These are phyloP conservation scores for Phorcus lineatus DNA, from an alignment of 2,888 invertebrate species.

Conservation along the genomic window DNA sequence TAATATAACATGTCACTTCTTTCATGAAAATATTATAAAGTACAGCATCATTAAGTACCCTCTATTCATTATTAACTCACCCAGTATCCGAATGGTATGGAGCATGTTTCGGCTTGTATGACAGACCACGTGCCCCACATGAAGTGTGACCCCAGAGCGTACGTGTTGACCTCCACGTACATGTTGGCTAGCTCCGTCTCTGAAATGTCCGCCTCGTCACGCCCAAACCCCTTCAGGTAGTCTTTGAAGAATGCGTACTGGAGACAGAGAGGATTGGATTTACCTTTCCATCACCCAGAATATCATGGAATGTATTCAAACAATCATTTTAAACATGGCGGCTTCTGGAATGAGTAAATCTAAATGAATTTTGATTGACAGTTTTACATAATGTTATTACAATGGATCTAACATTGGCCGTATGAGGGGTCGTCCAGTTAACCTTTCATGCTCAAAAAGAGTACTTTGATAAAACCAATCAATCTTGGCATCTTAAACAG, in stretches of 20 bases:
- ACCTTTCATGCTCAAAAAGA: too few species aligned
- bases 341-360: too few species aligned
- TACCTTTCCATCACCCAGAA: neutral
- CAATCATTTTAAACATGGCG: too few species aligned
- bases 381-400: too few species aligned
- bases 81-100: constrained; percentile 93
- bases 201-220: constrained; percentile 77
- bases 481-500: too few species aligned
- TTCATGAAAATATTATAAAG: too few species aligned
- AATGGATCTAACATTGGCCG: too few species aligned
- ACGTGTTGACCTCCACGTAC: constrained; percentile 87
- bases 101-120: constrained; percentile 91
- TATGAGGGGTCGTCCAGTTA: too few species aligned
- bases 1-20: too few species aligned
- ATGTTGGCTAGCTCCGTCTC: constrained; percentile 81
- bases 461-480: too few species aligned
- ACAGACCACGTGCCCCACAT: constrained; percentile 95
- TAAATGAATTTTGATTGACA: too few species aligned
- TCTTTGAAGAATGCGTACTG: constrained; percentile 79
- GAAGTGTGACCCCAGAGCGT: constrained; percentile 87
- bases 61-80: constrained; percentile 79
- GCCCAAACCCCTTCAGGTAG: constrained; percentile 77
- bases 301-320: neutral
- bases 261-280: constrained; percentile 40
- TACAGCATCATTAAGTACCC: too few species aligned